Percentiles rank a stretch among this genome's conserved stretches.
phyloP scores from a whole-genome alignment of 2,113 vertebrate genomes.

The Phyllostomus hastatus region DNA sequence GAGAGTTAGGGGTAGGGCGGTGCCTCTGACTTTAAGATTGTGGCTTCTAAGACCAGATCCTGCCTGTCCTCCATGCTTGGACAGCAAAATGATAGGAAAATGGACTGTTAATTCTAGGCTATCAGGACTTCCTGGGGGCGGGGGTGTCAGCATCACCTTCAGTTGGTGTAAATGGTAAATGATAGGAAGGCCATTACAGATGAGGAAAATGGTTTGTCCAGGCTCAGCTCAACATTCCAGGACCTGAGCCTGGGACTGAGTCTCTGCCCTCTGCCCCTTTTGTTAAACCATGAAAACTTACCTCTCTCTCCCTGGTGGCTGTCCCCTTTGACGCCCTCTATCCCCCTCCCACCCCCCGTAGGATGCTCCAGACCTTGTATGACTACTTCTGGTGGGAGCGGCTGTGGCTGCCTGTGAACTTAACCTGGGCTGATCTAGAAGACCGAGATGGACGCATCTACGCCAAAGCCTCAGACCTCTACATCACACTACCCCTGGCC shows the following conservation, averaged over 20 bases:
- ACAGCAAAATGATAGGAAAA: not conserved
- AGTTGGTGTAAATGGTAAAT: not conserved
- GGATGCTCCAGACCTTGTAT: conserved; percentile 91
- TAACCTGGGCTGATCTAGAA: conserved; percentile 94
- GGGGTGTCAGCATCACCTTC: not conserved
- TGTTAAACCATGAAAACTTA: not conserved
- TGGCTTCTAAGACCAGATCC: not conserved
- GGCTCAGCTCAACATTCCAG: not conserved
- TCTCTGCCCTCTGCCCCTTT: not conserved
- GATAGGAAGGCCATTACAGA: not conserved
- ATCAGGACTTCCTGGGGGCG: not conserved
- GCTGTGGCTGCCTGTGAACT: conserved; percentile 92
- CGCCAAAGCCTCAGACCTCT: conserved; percentile 90
- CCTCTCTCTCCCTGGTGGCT: not conserved
- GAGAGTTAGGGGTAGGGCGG: not conserved
- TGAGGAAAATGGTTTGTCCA: not conserved
- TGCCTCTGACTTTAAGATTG: not conserved
- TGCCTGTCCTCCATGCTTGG: not conserved
- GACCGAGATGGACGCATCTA: conserved; percentile 90
- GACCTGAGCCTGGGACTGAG: not conserved
- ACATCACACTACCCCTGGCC: conserved; percentile 90
- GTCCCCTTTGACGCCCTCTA: not conserved
- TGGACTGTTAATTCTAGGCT: not conserved
- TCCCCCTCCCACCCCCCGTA: conserved; percentile 38
- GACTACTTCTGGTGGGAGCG: conserved; percentile 95